Evolutionary conservation across 1,140 invertebrate genomes (phyloP), one percentile per base, ranked within the genome.

Genomic region (Sycophaga agraensis): DNA sequence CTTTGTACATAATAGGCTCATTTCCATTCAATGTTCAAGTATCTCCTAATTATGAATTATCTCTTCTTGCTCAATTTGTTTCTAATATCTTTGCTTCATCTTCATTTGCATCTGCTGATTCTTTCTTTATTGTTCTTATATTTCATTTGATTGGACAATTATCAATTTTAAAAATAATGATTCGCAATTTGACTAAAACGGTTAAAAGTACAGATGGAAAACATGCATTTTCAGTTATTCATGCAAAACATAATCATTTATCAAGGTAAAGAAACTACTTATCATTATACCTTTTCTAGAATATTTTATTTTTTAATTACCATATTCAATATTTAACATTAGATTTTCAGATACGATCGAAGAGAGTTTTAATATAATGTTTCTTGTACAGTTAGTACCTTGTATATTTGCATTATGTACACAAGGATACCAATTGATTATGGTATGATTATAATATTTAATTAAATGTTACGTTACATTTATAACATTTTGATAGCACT

Each of bases 1-100:
- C 61, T 14, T 17, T 63, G 4, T 63, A 63, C 17, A 57, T 63
- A 46, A 19, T 24, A 4, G 54, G 59, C 12, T 65, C 42, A 19
- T 83, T 83, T 50, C 83, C 83, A 0, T 83, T 82, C 58, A 70
- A 82, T 56, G 74, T 69, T 0, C 68, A 69, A n/a, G 70, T 69
- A 31, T 77, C 75, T 4, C 81, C 81, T 12, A 75, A 76, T 4
- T 84, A 78, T 59, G 78, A 82, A 65, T 35, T 83, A 11, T 81
- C 81, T 0, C 82, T 79, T 48, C 2, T 67, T 0, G 75, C 82
- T 28, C 82, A 84, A 68, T 64, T 79, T 1, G 49, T 72, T 0
- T 75, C 77, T 0, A 66, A 82, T 5, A 60, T 70, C 3, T 19
- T 77, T 1, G 69, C 73, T 0, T 80, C 77, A 0, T 70, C 65